A percentile compares a stretch with the other conserved stretches of the same genome.
phyloP scores from a whole-genome alignment of 1,140 invertebrate genomes.

The Trachelipus rathkii region DNA sequence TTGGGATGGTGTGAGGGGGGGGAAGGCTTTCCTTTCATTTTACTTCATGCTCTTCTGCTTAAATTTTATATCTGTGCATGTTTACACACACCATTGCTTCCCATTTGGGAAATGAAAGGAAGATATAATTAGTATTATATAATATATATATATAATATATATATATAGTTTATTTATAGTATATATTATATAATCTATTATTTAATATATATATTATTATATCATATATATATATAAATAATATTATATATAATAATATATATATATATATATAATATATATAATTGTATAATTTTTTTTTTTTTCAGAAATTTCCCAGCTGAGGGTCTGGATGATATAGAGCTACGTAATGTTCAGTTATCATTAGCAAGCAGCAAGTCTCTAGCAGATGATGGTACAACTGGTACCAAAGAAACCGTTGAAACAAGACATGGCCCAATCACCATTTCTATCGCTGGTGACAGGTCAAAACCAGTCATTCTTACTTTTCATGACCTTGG shows the following conservation, averaged over 20 bases:
- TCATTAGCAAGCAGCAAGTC: neutral
- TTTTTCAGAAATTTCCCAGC: neutral
- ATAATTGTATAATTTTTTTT: neutral
- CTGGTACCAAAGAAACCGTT: constrained; percentile 52
- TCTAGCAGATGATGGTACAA: neutral
- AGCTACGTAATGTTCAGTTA: neutral
- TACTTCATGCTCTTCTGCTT: too few relatives aligned
- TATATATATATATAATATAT: neutral
- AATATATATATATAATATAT: too few relatives aligned
- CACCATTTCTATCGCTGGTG: constrained; percentile 81
- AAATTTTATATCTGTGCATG: too few relatives aligned
- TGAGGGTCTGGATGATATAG: neutral
- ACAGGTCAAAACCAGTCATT: constrained; percentile 84
- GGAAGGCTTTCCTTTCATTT: too few relatives aligned
- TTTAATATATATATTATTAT: neutral
- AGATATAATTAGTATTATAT: too few relatives aligned
- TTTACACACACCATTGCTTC: too few relatives aligned
- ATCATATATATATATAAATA: neutral
- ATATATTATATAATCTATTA: too few relatives aligned
- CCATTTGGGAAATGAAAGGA: too few relatives aligned
- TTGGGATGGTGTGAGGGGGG: too few relatives aligned
- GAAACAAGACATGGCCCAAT: constrained; percentile 73
- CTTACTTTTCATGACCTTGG: constrained; percentile 96
- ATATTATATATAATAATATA: neutral
- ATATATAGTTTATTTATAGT: too few relatives aligned